Evolutionary conservation across 2,888 invertebrate species (phyloP).

Genomic region (Clostera curtula): DNA sequence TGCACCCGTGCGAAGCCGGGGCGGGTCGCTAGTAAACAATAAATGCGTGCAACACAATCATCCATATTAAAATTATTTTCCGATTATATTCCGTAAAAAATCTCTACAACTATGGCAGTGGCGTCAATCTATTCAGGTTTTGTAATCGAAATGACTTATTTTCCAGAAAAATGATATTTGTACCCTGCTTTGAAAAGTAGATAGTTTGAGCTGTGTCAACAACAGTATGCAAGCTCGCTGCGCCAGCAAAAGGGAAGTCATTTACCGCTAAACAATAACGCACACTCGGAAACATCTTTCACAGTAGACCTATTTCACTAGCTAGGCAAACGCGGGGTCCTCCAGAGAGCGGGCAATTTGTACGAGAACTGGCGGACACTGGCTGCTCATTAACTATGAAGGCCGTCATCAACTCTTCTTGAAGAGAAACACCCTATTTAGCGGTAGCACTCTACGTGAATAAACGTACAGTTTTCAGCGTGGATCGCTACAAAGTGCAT

Average conservation of each 20-base stretch:
- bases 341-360: conserved; percentile 66
- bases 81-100: too few species aligned
- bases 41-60: too few species aligned
- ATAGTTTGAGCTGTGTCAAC: conserved; percentile 35
- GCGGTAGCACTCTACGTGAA: conserved; percentile 59
- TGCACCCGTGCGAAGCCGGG: too few species aligned
- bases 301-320: conserved; percentile 45
- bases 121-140: too few species aligned
- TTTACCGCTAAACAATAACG: conserved; percentile 65
- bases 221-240: conserved; percentile 32
- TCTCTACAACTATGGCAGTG: too few species aligned
- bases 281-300: conserved; percentile 61
- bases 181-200: conserved; percentile 24
- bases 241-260: conserved; percentile 58
- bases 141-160: too few species aligned
- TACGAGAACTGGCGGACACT: conserved; percentile 61
- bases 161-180: too few species aligned
- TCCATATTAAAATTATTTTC: too few species aligned
- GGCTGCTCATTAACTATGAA: conserved; percentile 73
- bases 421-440: conserved; percentile 62
- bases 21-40: too few species aligned
- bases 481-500: conserved; percentile 67
- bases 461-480: conserved; percentile 63
- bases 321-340: conserved; percentile 54
- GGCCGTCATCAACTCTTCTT: conserved; percentile 70